A percentile compares a stretch with the other conserved stretches of the same genome.
These are phyloP conservation scores for Eptatretus atami DNA, from an alignment of 2,797 vertebrate species.

Conservation along the genomic window DNA sequence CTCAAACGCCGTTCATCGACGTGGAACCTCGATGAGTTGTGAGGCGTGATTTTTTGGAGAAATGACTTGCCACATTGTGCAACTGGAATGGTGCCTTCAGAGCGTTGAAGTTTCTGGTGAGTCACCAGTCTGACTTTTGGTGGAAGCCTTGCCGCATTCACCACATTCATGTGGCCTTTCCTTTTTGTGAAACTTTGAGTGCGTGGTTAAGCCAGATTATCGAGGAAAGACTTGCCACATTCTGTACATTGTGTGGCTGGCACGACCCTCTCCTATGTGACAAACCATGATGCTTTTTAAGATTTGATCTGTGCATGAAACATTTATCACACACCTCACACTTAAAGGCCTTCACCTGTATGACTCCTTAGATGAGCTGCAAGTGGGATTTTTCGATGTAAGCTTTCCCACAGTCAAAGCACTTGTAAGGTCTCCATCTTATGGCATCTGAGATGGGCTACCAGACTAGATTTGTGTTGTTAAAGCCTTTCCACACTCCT, in stretches of 20 bases:
- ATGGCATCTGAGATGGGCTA: neutral
- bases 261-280: too few species aligned
- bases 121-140: too few species aligned
- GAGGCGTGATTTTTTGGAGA: neutral
- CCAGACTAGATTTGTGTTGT: neutral
- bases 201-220: neutral
- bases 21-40: neutral
- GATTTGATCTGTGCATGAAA: too few species aligned
- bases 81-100: neutral
- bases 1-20: neutral
- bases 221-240: too few species aligned
- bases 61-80: neutral
- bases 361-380: too few species aligned
- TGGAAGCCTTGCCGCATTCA: too few species aligned
- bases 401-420: neutral
- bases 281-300: too few species aligned
- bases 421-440: neutral
- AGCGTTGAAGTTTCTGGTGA: too few species aligned
- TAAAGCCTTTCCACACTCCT: neutral
- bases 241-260: too few species aligned
- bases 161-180: neutral
- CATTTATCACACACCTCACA: too few species aligned
- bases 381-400: neutral
- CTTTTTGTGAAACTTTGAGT: neutral
- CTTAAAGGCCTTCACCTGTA: too few species aligned